phyloP scores from a whole-genome alignment of 2,797 vertebrate genomes.

The Sylvia borin region DNA sequence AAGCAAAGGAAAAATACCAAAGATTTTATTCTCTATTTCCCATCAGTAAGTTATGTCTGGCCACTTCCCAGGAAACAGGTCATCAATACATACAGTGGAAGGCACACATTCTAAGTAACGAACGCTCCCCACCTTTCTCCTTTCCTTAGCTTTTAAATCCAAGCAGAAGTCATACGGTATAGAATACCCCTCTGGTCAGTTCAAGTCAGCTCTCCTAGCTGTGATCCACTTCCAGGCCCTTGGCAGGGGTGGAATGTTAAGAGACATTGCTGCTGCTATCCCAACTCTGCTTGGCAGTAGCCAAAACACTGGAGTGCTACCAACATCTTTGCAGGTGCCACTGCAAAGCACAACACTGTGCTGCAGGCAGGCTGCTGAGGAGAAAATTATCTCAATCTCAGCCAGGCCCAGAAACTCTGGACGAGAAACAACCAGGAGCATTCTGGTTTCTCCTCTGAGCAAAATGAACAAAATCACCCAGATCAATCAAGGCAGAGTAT shows the following conservation, averaged over 20 bases:
- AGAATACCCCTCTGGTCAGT: background rate
- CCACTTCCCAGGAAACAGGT: background rate
- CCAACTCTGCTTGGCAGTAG: fast-evolving
- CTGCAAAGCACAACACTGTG: background rate
- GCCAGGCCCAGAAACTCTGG: background rate
- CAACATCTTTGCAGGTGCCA: background rate
- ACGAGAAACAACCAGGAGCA: background rate
- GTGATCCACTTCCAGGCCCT: background rate
- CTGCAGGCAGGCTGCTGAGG: background rate
- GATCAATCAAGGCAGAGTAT: background rate
- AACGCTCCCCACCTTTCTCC: fast-evolving
- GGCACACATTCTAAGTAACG: background rate
- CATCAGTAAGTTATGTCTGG: background rate
- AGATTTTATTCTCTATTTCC: background rate
- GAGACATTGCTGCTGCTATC: background rate
- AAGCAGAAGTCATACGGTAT: background rate
- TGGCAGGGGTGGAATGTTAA: background rate
- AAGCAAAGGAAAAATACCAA: background rate
- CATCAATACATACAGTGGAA: background rate
- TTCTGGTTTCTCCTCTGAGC: background rate
- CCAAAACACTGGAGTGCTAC: background rate
- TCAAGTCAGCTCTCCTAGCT: background rate
- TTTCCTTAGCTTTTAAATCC: background rate
- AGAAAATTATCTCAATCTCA: background rate
- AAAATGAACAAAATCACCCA: background rate